phyloP scores from a whole-genome alignment of 1,140 invertebrate genomes.

The Euschistus heros region DNA sequence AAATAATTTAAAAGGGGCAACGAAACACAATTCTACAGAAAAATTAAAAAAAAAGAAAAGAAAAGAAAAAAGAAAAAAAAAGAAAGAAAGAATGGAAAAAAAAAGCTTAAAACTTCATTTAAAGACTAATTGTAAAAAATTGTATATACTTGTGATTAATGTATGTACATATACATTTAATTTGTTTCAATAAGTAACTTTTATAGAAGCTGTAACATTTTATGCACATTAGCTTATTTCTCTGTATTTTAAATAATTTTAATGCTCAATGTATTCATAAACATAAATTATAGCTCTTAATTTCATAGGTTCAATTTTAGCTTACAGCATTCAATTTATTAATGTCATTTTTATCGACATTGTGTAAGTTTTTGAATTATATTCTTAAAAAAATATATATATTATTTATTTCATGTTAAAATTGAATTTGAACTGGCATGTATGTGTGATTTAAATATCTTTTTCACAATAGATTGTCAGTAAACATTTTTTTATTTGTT shows the following conservation, averaged over 20 bases:
- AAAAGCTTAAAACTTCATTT: constrained; percentile 10
- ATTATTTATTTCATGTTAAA: background rate
- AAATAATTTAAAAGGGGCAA: too few relatives aligned
- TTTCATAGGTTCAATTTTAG: constrained; percentile 1
- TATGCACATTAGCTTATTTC: constrained; percentile 24
- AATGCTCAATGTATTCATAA: constrained; percentile 24
- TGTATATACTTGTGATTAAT: constrained; percentile 22
- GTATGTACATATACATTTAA: constrained; percentile 17
- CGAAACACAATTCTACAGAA: too few relatives aligned
- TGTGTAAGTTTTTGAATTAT: background rate
- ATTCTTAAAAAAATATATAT: background rate
- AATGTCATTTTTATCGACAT: constrained; percentile 3
- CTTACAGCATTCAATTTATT: constrained; percentile 2
- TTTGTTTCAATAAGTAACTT: constrained; percentile 18
- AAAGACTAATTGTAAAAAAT: constrained; percentile 22
- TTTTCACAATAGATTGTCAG: constrained; percentile 3
- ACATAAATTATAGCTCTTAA: constrained; percentile 2
- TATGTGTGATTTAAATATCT: constrained; percentile 1
- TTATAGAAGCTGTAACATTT: constrained; percentile 19
- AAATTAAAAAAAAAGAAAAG: too few relatives aligned
- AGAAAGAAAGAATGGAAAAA: background rate
- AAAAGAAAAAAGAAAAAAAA: too few relatives aligned
- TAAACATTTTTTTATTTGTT: background rate
- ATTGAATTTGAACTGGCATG: background rate
- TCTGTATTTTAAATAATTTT: constrained; percentile 23